phyloP scores from a whole-genome alignment of 2,113 vertebrate genomes.

The Labeo rohita region DNA sequence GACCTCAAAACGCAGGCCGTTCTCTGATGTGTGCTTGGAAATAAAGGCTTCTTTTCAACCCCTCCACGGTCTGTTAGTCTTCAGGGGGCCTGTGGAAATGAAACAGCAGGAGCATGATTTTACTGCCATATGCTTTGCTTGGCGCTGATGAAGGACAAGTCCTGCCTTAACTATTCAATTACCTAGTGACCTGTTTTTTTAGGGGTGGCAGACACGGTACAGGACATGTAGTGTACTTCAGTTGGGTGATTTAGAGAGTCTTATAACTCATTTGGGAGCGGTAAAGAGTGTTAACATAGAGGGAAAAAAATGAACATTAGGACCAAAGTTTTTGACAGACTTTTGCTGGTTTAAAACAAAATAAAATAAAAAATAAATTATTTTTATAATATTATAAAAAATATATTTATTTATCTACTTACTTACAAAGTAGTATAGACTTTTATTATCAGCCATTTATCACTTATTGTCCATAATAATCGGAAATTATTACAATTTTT shows the following conservation, averaged over 20 bases:
- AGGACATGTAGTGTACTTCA: constrained; percentile 26
- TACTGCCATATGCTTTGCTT: constrained; percentile 51
- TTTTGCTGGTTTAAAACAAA: background rate
- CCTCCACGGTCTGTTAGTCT: constrained; percentile 67
- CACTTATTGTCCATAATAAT: too few species aligned
- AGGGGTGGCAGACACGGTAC: constrained; percentile 19
- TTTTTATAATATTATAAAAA: too few species aligned
- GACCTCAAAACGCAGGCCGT: background rate
- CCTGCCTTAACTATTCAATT: constrained; percentile 53
- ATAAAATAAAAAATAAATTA: too few species aligned
- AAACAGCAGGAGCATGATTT: constrained; percentile 48
- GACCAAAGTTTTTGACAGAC: background rate
- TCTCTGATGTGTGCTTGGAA: constrained; percentile 23
- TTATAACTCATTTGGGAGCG: background rate
- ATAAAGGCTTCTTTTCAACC: constrained; percentile 50
- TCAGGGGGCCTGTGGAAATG: constrained; percentile 42
- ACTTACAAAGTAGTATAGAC: too few species aligned
- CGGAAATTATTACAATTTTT: too few species aligned
- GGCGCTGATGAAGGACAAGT: constrained; percentile 45
- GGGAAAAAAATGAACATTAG: background rate
- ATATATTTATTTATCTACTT: too few species aligned
- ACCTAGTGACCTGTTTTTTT: constrained; percentile 46
- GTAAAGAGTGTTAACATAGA: too few species aligned
- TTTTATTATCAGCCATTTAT: too few species aligned
- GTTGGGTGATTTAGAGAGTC: background rate